Percentiles rank a stretch among this genome's conserved stretches.
phyloP scores from a whole-genome alignment of 1,140 invertebrate genomes.

The Camponotus vicinus region DNA sequence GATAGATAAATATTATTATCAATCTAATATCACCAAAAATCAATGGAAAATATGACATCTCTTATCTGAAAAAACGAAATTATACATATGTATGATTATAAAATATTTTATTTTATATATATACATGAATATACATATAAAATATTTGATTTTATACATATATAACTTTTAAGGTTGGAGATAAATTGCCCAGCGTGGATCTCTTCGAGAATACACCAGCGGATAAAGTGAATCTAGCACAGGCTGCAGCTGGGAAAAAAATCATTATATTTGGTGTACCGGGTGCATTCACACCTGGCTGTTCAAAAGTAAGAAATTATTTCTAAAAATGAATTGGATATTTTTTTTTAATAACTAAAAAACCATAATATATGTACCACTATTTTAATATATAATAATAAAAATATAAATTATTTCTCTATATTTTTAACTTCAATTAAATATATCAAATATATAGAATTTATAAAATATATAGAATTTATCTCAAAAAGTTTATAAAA shows the following conservation, averaged over 20 bases:
- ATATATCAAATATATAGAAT: no score
- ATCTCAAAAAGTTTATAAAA: no score
- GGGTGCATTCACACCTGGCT: conserved; percentile 98
- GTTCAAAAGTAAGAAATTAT: conserved; percentile 90
- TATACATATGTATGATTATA: background rate
- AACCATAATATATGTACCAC: background rate
- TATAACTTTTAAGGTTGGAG: conserved; percentile 90
- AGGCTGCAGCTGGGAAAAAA: conserved; percentile 93
- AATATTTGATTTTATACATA: no score
- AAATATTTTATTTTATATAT: no score
- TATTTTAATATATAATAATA: background rate
- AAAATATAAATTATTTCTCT: background rate
- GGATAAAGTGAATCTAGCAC: conserved; percentile 93
- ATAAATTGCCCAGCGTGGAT: conserved; percentile 92
- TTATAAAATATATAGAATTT: no score
- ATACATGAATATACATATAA: background rate
- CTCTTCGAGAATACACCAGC: conserved; percentile 94
- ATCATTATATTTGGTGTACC: conserved; percentile 96
- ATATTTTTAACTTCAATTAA: no score
- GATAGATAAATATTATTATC: background rate
- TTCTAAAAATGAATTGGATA: background rate
- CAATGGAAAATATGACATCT: background rate
- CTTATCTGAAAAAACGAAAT: conserved; percentile 30
- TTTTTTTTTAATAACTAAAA: background rate
- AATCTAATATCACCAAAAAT: background rate